These are phyloP conservation scores for Steinernema hermaphroditum DNA, from an alignment of 2,888 invertebrate species.

Conservation along the genomic window DNA sequence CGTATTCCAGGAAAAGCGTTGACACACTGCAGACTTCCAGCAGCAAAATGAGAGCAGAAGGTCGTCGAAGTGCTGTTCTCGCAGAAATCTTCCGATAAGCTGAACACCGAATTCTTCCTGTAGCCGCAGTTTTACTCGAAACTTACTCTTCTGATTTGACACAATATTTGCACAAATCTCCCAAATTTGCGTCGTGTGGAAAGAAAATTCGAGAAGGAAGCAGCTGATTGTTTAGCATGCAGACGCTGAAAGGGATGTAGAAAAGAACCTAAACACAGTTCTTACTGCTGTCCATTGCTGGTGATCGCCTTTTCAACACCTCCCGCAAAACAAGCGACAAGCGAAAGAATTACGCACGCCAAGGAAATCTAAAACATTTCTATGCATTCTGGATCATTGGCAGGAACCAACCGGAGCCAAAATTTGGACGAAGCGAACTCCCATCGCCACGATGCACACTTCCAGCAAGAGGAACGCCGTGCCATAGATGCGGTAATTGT, in stretches of 20 bases:
- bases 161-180: slow-evolving; percentile 75
- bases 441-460: slow-evolving; percentile 83
- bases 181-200: slow-evolving; percentile 36
- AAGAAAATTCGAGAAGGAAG: slow-evolving; percentile 68
- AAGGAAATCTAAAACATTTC: slow-evolving; percentile 75
- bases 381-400: slow-evolving; percentile 30
- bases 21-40: slow-evolving; percentile 70
- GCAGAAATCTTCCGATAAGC: slow-evolving; percentile 59
- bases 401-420: slow-evolving; percentile 80
- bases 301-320: slow-evolving; percentile 80
- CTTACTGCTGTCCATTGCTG: slow-evolving; percentile 81
- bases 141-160: slow-evolving; percentile 54
- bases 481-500: slow-evolving; percentile 97
- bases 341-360: slow-evolving; percentile 92
- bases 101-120: slow-evolving; percentile 34
- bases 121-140: background rate
- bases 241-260: slow-evolving; percentile 76
- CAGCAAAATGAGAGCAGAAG: slow-evolving; percentile 55
- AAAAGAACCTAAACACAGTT: background rate
- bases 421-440: slow-evolving; percentile 98
- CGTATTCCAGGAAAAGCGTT: slow-evolving; percentile 88
- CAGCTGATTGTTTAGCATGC: slow-evolving; percentile 80
- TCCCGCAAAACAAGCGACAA: slow-evolving; percentile 90
- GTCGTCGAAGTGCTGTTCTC: slow-evolving; percentile 41
- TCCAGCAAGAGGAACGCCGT: slow-evolving; percentile 84